Conservation (phyloP, 2,888 invertebrate genomes). For the Aplocera efformata region DNA sequence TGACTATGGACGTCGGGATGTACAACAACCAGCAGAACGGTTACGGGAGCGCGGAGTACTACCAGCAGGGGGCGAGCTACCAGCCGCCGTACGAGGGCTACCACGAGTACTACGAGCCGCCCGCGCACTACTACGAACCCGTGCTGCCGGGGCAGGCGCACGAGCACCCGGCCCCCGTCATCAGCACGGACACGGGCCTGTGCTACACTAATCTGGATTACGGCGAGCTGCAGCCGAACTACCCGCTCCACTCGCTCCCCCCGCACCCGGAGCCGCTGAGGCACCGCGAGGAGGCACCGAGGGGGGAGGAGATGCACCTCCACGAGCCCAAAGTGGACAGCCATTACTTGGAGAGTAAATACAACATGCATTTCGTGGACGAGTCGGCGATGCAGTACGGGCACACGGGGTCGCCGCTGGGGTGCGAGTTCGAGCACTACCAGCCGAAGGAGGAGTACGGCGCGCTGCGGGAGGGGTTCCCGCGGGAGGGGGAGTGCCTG, state of each 20-base stretch:
- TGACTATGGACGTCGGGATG: conserved; percentile 92
- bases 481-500: conserved; percentile 54
- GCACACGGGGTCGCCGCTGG: conserved; percentile 68
- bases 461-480: conserved; percentile 61
- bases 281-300: conserved; percentile 79
- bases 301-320: conserved; percentile 69
- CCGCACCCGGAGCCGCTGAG: conserved; percentile 77
- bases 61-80: conserved; percentile 69
- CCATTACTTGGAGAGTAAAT: conserved; percentile 75
- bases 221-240: conserved; percentile 70
- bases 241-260: conserved; percentile 77
- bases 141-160: conserved; percentile 66
- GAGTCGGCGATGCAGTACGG: conserved; percentile 66
- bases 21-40: conserved; percentile 84
- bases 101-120: conserved; percentile 70
- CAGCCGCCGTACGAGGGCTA: conserved; percentile 69
- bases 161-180: conserved; percentile 82
- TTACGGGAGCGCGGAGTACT: conserved; percentile 74
- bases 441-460: conserved; percentile 83
- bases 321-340: conserved; percentile 71
- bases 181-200: conserved; percentile 91
- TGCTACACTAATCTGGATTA: conserved; percentile 95
- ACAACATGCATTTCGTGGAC: conserved; percentile 75
- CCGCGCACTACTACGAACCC: conserved; percentile 77
- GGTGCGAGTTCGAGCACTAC: conserved; percentile 81